Evolutionary conservation across 2,113 vertebrate genomes (phyloP), one percentile per base, ranked within the genome.

Genomic region (Beaufortia kweichowensis): DNA sequence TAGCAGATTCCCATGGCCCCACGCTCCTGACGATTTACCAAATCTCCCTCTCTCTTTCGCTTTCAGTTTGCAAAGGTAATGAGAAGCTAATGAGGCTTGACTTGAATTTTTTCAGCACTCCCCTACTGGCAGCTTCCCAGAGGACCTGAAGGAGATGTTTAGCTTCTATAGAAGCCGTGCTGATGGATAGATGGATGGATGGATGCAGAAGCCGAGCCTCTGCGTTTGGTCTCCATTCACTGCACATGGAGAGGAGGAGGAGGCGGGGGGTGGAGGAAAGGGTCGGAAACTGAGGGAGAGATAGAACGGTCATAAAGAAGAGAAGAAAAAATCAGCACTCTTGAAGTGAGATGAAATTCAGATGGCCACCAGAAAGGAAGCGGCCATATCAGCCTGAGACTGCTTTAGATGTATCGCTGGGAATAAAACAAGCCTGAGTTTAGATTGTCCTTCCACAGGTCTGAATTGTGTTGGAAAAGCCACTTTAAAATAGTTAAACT

Each of bases 21-120:
- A 87, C 86, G 88, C 87, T 91, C 87, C 88, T 90, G 89, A 75
- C 57, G 60, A 85, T 89, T 87, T 82, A 85, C 87, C 87, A 85
- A 88, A 35, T 59, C 57, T 65, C 59, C 29, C 43, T 74, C 53
- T 68, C 83, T 80, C 81, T 89, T 88, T 91, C 91, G 88, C 92
- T 92, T 91, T 93, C 90, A 88, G 91, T 93, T 93, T 90, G 92
- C 92, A 91, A 92, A 94, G 93, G 93, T 94, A 95, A 96, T 94
- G 94, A 95, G 94, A 93, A 94, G 87, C 93, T 95, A 95, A 95
- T 94, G 94, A 97, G 95, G 92, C 95, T 93, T 95, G 95, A 95
- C 95, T 93, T 85, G 92, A 89, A 87, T 88, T 89, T 91, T 91
- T 91, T 91, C 91, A 90, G 86, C 88, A 80, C 90, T 90, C 86